Percentiles rank a stretch among this genome's conserved stretches.
phyloP scores from a whole-genome alignment of 2,888 invertebrate genomes.

The Sericinus montela region DNA sequence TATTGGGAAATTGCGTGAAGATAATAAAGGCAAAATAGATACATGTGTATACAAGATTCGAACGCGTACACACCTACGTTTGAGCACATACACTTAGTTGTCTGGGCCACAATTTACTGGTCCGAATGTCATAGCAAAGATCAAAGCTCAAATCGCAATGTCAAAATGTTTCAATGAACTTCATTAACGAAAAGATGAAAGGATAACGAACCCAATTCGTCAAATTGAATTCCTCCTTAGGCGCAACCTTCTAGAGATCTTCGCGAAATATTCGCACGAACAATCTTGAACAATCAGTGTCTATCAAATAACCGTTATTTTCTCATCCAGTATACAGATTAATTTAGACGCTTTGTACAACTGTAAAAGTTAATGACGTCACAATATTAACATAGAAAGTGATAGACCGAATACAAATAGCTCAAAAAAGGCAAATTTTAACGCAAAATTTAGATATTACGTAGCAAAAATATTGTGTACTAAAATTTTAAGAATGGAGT shows the following conservation, averaged over 20 bases:
- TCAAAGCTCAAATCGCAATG: background rate
- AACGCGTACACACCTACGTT: no score
- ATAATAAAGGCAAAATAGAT: no score
- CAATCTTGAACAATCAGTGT: background rate
- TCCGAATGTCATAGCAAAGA: background rate
- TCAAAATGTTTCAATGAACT: background rate
- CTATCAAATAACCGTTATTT: background rate
- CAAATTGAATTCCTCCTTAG: background rate
- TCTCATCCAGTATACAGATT: background rate
- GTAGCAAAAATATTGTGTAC: no score
- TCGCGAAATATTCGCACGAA: background rate
- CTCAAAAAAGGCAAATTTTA: no score
- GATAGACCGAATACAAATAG: no score
- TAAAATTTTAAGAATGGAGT: no score
- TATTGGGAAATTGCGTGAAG: no score
- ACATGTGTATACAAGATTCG: no score
- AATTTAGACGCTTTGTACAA: background rate
- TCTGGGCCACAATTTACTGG: no score
- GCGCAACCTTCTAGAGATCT: background rate
- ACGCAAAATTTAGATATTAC: no score
- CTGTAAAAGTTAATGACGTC: conserved; percentile 4
- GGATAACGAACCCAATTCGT: conserved; percentile 3
- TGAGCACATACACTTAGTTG: no score
- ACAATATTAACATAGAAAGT: conserved; percentile 3
- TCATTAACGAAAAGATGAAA: background rate